Conservation (phyloP, 2,888 invertebrate species). For the Ormyrus nitidulus region DNA sequence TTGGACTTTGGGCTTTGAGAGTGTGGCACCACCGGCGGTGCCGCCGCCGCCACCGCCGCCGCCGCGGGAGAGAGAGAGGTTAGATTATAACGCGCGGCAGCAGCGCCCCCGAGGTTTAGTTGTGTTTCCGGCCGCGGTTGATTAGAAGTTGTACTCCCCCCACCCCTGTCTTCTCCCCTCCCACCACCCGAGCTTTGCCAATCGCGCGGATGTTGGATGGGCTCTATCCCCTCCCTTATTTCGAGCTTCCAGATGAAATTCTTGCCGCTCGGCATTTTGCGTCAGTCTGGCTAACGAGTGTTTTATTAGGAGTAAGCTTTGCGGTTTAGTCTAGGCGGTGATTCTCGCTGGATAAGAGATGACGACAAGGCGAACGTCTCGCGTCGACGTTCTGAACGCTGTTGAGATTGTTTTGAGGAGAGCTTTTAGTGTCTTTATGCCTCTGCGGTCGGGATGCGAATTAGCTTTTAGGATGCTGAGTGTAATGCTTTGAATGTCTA, state of each 20-base stretch:
- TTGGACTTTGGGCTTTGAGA: conserved; percentile 44
- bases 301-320: conserved; percentile 8
- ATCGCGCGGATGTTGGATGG: not conserved
- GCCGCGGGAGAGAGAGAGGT: not conserved
- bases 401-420: conserved; percentile 22
- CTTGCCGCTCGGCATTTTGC: conserved; percentile 1
- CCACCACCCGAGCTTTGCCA: not conserved
- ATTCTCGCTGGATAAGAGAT: not conserved
- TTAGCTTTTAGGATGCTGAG: too few relatives aligned
- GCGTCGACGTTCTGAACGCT: not conserved
- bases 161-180: not conserved
- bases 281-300: not conserved
- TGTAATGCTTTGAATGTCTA: too few relatives aligned
- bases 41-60: not conserved
- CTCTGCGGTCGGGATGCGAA: too few relatives aligned
- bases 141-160: conserved; percentile 38
- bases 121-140: conserved; percentile 40
- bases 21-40: not conserved
- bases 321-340: too few relatives aligned
- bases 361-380: not conserved
- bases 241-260: conserved; percentile 26
- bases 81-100: not conserved
- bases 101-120: conserved; percentile 12
- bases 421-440: too few relatives aligned
- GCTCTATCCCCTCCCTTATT: not conserved